Base-by-base conservation (phyloP, 1,140 invertebrate species). In the Drosophila bocki region DNA sequence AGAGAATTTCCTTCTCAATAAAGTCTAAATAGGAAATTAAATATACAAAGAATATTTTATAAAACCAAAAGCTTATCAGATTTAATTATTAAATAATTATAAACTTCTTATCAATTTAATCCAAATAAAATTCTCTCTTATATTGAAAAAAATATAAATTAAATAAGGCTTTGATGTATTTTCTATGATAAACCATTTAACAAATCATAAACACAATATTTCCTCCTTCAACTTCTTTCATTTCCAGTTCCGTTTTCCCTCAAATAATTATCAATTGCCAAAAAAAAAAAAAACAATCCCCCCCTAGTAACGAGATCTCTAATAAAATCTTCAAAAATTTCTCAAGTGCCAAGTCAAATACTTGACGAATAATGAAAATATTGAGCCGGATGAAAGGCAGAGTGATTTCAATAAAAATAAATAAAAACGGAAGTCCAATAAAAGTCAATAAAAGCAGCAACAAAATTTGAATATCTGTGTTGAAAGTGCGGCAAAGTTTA, bases 311-410 rank as follows among this genome's bases (percentile, higher is more conserved):
- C 15, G 12, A 64, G 33, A 68, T 68, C 37, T 35, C 42, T 45
- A 68, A 77, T 48, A 50, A 77, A 68, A 69, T 54, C 56, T 77
- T 68, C 32, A 56, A 76, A 68, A 50, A 42, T 42, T 29, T 29
- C 48, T 77, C 61, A 77, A 78, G 75, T 78, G 75, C 64, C 75
- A 77, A 78, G 39, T 58, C 75, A 78, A 78, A 62, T 78, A 78
- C 75, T 78, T 56, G 42, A 78, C 22, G n/a, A 70, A 70, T 78
- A 75, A 75, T 75, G 37, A 78, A 62, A 78, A 78, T 70, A 78
- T 78, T 70, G 64, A 78, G 44, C 26, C 54, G 42, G 44, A 57
- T 78, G 26, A 62, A 69, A 78, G 33, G 22, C 64, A 59, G 15
- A 59, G 17, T 12, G 22, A 61, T 42, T 32, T 42, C 26, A 77